These are phyloP conservation scores for Lasioglossum marginatum DNA, from an alignment of 2,888 invertebrate genomes.

Conservation along the genomic window DNA sequence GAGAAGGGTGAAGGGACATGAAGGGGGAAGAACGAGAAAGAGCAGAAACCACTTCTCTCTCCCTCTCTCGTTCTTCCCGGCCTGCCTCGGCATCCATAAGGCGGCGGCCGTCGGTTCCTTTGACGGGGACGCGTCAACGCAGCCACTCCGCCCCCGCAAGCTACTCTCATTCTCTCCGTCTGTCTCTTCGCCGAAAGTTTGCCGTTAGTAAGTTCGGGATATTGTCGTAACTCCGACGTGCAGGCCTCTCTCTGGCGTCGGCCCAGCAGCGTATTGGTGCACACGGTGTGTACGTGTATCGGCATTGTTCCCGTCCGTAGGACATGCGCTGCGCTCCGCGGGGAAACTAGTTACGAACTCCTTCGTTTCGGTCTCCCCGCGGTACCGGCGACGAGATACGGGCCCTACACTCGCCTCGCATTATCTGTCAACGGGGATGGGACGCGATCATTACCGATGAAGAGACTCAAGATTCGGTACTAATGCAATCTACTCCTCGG, in stretches of 20 bases:
- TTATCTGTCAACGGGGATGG: slow-evolving; percentile 30
- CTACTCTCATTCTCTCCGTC: slow-evolving; percentile 57
- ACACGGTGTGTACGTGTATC: slow-evolving; percentile 63
- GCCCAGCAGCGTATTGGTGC: slow-evolving; percentile 46
- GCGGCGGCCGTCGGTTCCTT: slow-evolving; percentile 50
- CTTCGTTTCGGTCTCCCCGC: slow-evolving; percentile 65
- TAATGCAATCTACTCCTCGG: neutral
- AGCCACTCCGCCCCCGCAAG: slow-evolving; percentile 35
- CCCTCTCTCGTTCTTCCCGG: neutral
- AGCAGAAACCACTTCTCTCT: neutral
- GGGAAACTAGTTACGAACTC: slow-evolving; percentile 76
- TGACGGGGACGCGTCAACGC: slow-evolving; percentile 51
- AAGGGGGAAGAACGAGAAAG: neutral
- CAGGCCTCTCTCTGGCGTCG: slow-evolving; percentile 29
- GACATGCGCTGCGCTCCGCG: slow-evolving; percentile 64
- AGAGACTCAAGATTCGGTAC: neutral
- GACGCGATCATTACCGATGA: slow-evolving; percentile 16
- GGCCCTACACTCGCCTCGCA: slow-evolving; percentile 21
- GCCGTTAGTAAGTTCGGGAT: slow-evolving; percentile 67
- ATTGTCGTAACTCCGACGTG: slow-evolving; percentile 70
- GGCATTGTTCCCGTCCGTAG: slow-evolving; percentile 68
- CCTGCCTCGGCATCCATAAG: slow-evolving; percentile 25
- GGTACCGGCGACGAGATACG: slow-evolving; percentile 61
- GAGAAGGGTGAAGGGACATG: neutral
- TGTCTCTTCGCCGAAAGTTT: slow-evolving; percentile 69